Base-by-base conservation (phyloP, 2,113 vertebrate genomes). In the Leptocoma aspasia region DNA sequence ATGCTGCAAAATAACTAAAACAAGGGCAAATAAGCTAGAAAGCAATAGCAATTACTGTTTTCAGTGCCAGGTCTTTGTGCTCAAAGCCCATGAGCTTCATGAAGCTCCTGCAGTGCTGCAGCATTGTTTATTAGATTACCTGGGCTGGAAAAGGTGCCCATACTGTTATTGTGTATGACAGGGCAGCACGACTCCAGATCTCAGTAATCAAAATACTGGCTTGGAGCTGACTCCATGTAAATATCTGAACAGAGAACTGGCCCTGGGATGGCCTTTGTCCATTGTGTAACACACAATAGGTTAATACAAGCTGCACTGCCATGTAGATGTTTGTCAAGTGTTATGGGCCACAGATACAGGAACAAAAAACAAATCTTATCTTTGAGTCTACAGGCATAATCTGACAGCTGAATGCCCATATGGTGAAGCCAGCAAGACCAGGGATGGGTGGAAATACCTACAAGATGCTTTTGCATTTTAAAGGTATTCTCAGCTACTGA, bases 121-220 rank as follows among this genome's bases (percentile, higher is more conserved):
- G 41, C n/a, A 49, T 76, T 31, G 31, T n/a, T 8, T 47, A 17
- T 45, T 16, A 60, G 22, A 65, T 37, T 42, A 42, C 33, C 11
- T 16, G 15, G 65, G 33, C 49, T 93, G 78, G 44, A 60, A 61
- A 88, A 76, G 9, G n/a, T 15, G 28, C 44, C 65, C 7, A 0
- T 4, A 4, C 6, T 0, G 0, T 61, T 59, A 18, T 3, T 64
- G 24, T 3, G 19, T 59, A 72, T 15, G 33, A 80, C 59, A 87
- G 86, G 66, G 79, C 75, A 93, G 85, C 42, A n/a, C 1, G 0
- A 15, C 44, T 65, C 61, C 78, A 76, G 57, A 45, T 45, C 50
- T 86, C 54, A 35, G 44, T 12, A 28, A 87, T 19, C 42, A 53
- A 94, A 88, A 86, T 42, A 50, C 42, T 31, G 16, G 31, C 50